phyloP scores from a whole-genome alignment of 2,113 vertebrate genomes.

The Chaetops frenatus region DNA sequence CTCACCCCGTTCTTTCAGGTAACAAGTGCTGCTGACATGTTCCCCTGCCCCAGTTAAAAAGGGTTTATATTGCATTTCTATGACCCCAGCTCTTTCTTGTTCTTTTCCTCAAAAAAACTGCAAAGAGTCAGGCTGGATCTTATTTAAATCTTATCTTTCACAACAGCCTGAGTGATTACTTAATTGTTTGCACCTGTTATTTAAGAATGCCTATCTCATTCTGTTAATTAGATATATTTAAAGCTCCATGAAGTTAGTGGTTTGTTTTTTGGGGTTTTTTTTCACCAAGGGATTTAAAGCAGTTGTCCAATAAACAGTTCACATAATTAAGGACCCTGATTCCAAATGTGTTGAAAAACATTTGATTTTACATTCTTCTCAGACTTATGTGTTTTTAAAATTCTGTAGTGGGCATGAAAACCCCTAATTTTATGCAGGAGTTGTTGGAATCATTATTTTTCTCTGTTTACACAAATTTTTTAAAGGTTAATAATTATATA shows the following conservation, averaged over 20 bases:
- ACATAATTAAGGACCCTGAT: background rate
- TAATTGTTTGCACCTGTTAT: constrained; percentile 29
- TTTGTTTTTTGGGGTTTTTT: background rate
- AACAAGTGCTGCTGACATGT: background rate
- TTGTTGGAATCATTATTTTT: background rate
- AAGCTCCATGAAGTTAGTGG: background rate
- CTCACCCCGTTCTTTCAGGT: background rate
- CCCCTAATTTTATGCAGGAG: background rate
- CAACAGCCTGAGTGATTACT: background rate
- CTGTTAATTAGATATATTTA: background rate
- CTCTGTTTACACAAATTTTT: background rate
- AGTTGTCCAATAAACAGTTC: background rate
- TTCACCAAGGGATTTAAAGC: background rate
- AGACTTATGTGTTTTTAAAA: background rate
- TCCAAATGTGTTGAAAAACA: background rate
- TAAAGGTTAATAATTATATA: constrained; percentile 34
- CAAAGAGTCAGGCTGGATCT: background rate
- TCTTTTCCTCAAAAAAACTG: background rate
- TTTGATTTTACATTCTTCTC: background rate
- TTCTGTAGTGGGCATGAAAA: background rate
- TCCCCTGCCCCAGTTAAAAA: background rate
- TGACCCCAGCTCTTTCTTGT: background rate
- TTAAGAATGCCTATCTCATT: background rate
- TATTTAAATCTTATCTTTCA: background rate
- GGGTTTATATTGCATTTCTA: background rate